Evolutionary conservation across 2,797 vertebrate species (phyloP).

Genomic region (Sandelia bainsii): DNA sequence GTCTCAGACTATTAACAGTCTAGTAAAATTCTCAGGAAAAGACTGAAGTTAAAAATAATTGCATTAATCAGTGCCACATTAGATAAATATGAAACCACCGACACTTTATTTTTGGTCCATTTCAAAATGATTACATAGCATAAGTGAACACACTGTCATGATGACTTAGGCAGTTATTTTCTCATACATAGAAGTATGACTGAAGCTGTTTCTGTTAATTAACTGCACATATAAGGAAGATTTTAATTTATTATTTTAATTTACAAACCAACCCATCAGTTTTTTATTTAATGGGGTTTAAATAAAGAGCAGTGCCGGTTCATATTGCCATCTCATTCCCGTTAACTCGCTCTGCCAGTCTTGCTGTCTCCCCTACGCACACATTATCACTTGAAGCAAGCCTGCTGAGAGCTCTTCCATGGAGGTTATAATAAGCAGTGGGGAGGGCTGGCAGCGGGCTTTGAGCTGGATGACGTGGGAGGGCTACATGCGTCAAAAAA

Average conservation of each 20-base stretch:
- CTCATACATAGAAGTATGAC: constrained; percentile 21
- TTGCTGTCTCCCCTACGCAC: constrained; percentile 5
- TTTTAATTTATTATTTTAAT: constrained; percentile 33
- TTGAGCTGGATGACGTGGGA: constrained; percentile 54
- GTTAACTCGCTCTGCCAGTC: constrained; percentile 15
- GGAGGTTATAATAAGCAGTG: constrained; percentile 32
- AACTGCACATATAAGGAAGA: constrained; percentile 23
- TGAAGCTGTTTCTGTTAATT: constrained; percentile 39
- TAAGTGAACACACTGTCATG: constrained; percentile 27
- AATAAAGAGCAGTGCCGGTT: constrained; percentile 24
- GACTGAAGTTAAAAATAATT: constrained; percentile 48
- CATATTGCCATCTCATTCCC: constrained; percentile 16
- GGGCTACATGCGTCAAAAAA: constrained; percentile 53
- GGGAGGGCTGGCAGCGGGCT: constrained; percentile 26
- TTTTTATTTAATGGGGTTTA: constrained; percentile 45
- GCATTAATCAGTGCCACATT: constrained; percentile 53
- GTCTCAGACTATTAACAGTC: constrained; percentile 61
- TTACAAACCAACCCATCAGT: constrained; percentile 23
- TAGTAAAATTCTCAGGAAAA: constrained; percentile 56
- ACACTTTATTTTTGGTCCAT: constrained; percentile 9
- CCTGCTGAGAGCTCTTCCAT: constrained; percentile 37
- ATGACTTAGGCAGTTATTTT: constrained; percentile 33
- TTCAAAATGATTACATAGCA: constrained; percentile 47
- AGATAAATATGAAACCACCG: constrained; percentile 40
- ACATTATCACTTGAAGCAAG: constrained; percentile 30